phyloP scores from a whole-genome alignment of 1,140 invertebrate genomes.

The Euwallacea similis region DNA sequence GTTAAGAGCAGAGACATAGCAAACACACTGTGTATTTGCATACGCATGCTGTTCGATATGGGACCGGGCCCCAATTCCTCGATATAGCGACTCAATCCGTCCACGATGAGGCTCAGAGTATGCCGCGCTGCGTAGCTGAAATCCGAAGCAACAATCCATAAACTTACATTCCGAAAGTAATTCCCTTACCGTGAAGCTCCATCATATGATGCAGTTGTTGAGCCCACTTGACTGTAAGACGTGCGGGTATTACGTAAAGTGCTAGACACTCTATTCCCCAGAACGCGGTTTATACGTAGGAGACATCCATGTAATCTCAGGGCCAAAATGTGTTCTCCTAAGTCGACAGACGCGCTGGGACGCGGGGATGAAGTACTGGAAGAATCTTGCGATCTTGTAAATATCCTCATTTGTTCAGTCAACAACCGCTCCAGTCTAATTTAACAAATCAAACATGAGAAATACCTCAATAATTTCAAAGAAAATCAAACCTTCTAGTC shows the following conservation, averaged over 20 bases:
- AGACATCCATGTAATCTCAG: slow-evolving; percentile 45
- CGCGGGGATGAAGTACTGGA: not conserved
- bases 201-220: slow-evolving; percentile 44
- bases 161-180: not conserved
- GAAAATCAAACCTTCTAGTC: slow-evolving; percentile 20
- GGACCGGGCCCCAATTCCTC: slow-evolving; percentile 38
- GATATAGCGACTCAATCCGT: slow-evolving; percentile 47
- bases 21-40: slow-evolving; percentile 43
- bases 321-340: slow-evolving; percentile 46
- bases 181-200: slow-evolving; percentile 41
- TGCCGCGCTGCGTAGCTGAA: slow-evolving; percentile 48
- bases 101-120: slow-evolving; percentile 52
- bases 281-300: slow-evolving; percentile 42
- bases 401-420: slow-evolving; percentile 37
- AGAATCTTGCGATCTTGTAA: slow-evolving; percentile 16
- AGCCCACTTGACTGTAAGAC: slow-evolving; percentile 25
- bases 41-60: slow-evolving; percentile 37
- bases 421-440: slow-evolving; percentile 32
- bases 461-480: not conserved
- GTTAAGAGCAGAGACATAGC: slow-evolving; percentile 48
- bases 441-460: not conserved
- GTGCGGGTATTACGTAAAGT: slow-evolving; percentile 22
- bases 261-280: slow-evolving; percentile 37
- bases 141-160: not conserved
- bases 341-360: slow-evolving; percentile 34